These are phyloP conservation scores for Eupithecia subfuscata DNA, from an alignment of 2,888 invertebrate species.

Conservation along the genomic window DNA sequence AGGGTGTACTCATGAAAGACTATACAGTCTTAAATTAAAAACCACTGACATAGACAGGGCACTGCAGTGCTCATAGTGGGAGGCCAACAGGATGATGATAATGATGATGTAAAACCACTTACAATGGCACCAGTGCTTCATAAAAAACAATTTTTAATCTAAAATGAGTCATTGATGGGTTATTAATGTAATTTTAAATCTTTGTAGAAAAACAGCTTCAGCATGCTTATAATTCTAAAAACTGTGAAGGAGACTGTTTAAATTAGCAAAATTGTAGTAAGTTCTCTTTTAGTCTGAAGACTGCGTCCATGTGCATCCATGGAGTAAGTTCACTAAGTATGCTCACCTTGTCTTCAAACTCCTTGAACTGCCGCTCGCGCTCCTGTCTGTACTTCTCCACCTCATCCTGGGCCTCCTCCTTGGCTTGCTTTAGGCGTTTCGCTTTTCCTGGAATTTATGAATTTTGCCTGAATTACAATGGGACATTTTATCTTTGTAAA, in stretches of 20 bases:
- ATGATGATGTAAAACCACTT: not conserved
- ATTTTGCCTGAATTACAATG: not conserved
- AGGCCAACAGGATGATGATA: not conserved
- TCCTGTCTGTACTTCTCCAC: slow-evolving; percentile 98
- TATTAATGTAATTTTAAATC: too few species aligned
- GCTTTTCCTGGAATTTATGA: slow-evolving; percentile 91
- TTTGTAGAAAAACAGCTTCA: too few species aligned
- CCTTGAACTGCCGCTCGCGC: slow-evolving; percentile 95
- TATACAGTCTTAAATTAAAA: not conserved
- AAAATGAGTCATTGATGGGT: too few species aligned
- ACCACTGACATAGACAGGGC: not conserved
- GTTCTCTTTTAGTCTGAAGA: too few species aligned
- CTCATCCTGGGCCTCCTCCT: slow-evolving; percentile 99
- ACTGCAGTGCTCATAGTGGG: not conserved
- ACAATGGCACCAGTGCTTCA: not conserved
- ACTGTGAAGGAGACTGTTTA: not conserved
- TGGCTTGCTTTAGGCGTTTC: slow-evolving; percentile 98
- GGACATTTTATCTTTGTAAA: not conserved
- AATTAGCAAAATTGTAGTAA: not conserved
- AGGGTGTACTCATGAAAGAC: not conserved
- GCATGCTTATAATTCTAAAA: not conserved
- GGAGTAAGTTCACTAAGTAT: not conserved
- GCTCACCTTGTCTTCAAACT: slow-evolving; percentile 94
- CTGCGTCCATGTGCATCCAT: too few species aligned
- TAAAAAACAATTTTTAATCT: not conserved